phyloP scores from a whole-genome alignment of 2,113 vertebrate species.

The human (Homo sapiens) region DNA sequence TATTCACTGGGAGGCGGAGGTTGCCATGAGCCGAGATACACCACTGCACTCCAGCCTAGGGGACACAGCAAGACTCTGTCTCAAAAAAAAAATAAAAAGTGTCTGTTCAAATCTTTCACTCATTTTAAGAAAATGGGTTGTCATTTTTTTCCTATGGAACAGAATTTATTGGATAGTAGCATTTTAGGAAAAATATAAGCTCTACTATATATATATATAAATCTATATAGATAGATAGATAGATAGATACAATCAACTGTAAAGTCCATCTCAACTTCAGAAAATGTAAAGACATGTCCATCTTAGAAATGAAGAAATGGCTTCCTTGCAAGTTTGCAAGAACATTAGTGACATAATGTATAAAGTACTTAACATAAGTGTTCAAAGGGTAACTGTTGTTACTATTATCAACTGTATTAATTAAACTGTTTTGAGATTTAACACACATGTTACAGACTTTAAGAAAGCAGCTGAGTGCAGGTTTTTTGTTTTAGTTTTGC shows the following conservation, averaged over 20 bases:
- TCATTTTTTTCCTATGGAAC: not conserved
- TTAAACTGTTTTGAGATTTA: conserved; percentile 1
- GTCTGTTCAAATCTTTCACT: not conserved
- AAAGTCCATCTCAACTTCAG: not conserved
- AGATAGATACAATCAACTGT: not conserved
- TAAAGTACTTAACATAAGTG: not conserved
- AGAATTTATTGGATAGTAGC: not conserved
- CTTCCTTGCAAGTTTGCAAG: not conserved
- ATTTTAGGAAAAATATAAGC: not conserved
- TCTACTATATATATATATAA: not conserved
- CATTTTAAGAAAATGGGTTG: not conserved
- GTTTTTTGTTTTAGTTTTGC: not conserved
- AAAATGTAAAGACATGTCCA: not conserved
- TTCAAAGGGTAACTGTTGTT: not conserved
- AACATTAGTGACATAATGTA: not conserved
- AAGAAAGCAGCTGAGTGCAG: not conserved
- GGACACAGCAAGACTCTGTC: no score
- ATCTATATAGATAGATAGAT: no score
- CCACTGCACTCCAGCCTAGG: no score
- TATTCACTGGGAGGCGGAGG: no score
- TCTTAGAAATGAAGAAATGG: not conserved
- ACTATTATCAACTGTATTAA: not conserved
- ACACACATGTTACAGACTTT: not conserved
- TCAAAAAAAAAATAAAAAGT: not conserved
- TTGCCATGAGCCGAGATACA: no score